These are phyloP conservation scores for Saturnia pavonia DNA, from an alignment of 2,888 invertebrate genomes.

Conservation along the genomic window DNA sequence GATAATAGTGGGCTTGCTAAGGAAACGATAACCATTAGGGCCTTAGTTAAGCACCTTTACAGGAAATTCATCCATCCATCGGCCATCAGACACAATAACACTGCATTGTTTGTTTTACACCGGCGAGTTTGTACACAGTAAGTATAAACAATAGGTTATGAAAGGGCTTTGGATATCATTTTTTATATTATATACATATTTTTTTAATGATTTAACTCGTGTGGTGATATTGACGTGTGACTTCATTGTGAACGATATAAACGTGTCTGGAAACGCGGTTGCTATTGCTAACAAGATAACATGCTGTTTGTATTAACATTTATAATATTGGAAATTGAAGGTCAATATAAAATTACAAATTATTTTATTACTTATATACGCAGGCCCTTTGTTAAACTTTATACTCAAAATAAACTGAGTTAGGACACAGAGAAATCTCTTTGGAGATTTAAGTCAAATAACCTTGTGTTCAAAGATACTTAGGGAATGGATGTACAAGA, in stretches of 20 bases:
- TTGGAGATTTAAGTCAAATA: no score
- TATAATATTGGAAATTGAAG: neutral
- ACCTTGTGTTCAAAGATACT: no score
- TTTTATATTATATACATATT: neutral
- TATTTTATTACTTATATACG: neutral
- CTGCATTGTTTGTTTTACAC: slow-evolving; percentile 31
- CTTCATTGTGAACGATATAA: neutral
- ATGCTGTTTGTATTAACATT: neutral
- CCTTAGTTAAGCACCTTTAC: slow-evolving; percentile 31
- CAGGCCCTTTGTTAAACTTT: no score
- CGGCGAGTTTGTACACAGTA: slow-evolving; percentile 24
- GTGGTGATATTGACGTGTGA: neutral
- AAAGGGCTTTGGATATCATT: slow-evolving; percentile 5
- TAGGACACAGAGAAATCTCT: no score
- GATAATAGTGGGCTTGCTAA: slow-evolving; percentile 32
- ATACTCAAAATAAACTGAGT: no score
- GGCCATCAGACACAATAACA: slow-evolving; percentile 23
- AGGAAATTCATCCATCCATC: slow-evolving; percentile 31
- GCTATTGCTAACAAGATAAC: neutral
- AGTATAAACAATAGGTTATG: neutral
- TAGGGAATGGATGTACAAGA: no score
- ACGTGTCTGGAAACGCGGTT: neutral
- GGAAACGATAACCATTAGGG: slow-evolving; percentile 47
- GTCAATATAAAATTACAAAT: neutral
- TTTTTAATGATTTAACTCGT: slow-evolving; percentile 3